Percentiles rank a stretch among this genome's conserved stretches.
Evolutionary conservation across 2,113 vertebrate genomes (phyloP).

Genomic region (Cebidichthys violaceus): DNA sequence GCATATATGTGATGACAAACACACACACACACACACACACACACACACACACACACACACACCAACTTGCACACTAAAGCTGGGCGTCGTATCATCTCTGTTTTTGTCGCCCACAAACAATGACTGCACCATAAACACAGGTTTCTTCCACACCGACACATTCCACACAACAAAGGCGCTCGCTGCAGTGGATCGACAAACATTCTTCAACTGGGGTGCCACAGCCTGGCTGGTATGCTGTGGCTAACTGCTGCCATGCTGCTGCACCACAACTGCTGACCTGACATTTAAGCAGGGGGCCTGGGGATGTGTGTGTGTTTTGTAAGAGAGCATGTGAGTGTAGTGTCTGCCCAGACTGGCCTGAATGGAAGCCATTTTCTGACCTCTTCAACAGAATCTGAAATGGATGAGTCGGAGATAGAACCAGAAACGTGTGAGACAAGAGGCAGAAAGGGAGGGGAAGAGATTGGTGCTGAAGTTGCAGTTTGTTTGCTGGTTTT

Average conservation of each 20-base stretch:
- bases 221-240: slow-evolving; percentile 45
- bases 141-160: slow-evolving; percentile 68
- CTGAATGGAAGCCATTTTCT: slow-evolving; percentile 44
- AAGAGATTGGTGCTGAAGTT: slow-evolving; percentile 43
- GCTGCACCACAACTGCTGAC: slow-evolving; percentile 64
- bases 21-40: slow-evolving; percentile 1
- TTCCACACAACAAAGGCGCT: slow-evolving; percentile 76
- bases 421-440: slow-evolving; percentile 21
- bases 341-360: slow-evolving; percentile 24
- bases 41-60: not conserved
- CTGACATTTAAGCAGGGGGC: slow-evolving; percentile 58
- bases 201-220: slow-evolving; percentile 52
- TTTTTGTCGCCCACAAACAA: slow-evolving; percentile 50
- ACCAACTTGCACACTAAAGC: not conserved
- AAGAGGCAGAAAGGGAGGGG: not conserved
- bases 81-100: not conserved
- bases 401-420: slow-evolving; percentile 28
- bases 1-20: not conserved
- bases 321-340: not conserved
- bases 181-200: slow-evolving; percentile 22
- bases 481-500: slow-evolving; percentile 42
- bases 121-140: slow-evolving; percentile 36
- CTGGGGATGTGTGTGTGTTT: slow-evolving; percentile 12
- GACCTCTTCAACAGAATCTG: slow-evolving; percentile 32
- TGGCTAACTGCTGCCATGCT: slow-evolving; percentile 35